These are phyloP conservation scores for Suricata suricatta DNA, from an alignment of 2,113 vertebrate species.

Conservation along the genomic window DNA sequence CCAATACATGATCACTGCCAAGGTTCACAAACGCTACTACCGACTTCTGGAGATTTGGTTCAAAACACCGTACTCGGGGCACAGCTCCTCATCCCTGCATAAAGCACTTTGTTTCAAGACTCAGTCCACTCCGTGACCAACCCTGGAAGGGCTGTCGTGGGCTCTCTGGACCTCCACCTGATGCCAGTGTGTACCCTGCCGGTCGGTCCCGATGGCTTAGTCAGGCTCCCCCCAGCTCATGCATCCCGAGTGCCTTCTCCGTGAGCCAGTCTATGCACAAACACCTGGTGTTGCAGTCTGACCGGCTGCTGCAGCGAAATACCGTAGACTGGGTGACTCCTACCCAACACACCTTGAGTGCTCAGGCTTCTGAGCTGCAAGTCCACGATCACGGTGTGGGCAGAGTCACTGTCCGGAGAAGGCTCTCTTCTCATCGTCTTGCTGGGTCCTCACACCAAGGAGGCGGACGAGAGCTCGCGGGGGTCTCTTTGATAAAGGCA, in stretches of 20 bases:
- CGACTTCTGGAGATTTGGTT: not conserved
- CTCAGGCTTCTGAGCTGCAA: not conserved
- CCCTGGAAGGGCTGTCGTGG: accelerated
- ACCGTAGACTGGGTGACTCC: accelerated
- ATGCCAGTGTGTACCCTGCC: too few relatives aligned
- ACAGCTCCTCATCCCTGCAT: not conserved
- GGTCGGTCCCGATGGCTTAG: accelerated
- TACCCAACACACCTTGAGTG: not conserved
- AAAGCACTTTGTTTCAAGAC: accelerated
- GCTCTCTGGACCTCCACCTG: not conserved
- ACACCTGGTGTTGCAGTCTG: not conserved
- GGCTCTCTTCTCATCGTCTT: not conserved
- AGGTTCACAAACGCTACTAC: too few relatives aligned
- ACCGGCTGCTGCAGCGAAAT: accelerated
- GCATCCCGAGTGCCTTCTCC: not conserved
- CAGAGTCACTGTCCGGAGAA: not conserved
- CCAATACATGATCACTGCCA: not conserved
- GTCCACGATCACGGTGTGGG: not conserved
- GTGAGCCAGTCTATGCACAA: not conserved
- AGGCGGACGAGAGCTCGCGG: not conserved
- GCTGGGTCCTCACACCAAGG: not conserved
- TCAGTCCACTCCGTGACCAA: not conserved
- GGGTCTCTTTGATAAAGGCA: not conserved
- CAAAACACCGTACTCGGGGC: accelerated
- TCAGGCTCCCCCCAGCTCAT: too few relatives aligned